phyloP scores from a whole-genome alignment of 35 echinoderm and acorn worm species.

The Anneissia japonica region DNA sequence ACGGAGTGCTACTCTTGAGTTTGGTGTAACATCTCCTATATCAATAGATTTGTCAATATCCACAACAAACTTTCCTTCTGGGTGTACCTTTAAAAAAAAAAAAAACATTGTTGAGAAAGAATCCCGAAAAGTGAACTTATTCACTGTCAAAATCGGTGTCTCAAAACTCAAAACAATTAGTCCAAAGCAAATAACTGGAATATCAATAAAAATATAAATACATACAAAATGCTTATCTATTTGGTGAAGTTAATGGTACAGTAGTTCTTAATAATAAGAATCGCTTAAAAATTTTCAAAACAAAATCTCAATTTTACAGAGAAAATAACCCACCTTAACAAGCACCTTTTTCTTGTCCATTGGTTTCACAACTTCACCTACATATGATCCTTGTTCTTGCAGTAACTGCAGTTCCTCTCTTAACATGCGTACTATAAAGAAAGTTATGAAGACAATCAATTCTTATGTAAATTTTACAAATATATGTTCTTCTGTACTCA shows the following conservation, averaged over 20 bases:
- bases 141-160: too few species aligned
- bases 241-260: too few species aligned
- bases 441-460: background rate
- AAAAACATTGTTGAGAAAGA: conserved; percentile 4
- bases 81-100: conserved; percentile 70
- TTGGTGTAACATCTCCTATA: conserved; percentile 88
- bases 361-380: conserved; percentile 95
- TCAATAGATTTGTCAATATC: conserved; percentile 98
- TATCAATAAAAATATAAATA: too few species aligned
- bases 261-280: too few species aligned
- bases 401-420: conserved; percentile 91
- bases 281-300: too few species aligned
- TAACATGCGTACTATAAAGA: conserved; percentile 86
- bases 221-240: too few species aligned
- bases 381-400: conserved; percentile 97
- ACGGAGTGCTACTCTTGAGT: conserved; percentile 89
- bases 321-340: conserved; percentile 65
- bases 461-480: too few species aligned
- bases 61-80: conserved; percentile 99
- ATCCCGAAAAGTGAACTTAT: background rate
- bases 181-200: too few species aligned
- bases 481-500: too few species aligned
- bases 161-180: background rate
- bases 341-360: conserved; percentile 98
- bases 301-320: too few species aligned